These are phyloP conservation scores for Philopotamus ludificatus DNA, from an alignment of 1,140 invertebrate species.

Conservation along the genomic window DNA sequence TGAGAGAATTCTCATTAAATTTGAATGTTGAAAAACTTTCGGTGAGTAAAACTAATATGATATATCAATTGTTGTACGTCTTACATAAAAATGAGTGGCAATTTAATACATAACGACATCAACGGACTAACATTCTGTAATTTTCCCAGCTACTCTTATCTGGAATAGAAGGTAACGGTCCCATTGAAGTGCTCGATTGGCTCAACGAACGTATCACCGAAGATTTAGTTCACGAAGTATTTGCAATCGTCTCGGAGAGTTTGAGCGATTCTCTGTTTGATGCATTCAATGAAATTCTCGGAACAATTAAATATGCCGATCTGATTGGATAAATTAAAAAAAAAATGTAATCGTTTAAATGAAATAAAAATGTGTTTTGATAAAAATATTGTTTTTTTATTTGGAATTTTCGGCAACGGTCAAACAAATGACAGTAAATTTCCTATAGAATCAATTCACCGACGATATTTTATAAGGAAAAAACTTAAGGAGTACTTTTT, in stretches of 20 bases:
- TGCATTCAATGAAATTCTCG: slow-evolving; percentile 20
- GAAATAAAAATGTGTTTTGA: neutral
- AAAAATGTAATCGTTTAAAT: neutral
- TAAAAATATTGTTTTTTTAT: neutral
- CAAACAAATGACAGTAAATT: too few relatives aligned
- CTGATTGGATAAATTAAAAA: slow-evolving; percentile 22
- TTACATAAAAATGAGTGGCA: neutral
- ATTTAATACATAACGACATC: neutral
- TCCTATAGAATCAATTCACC: too few relatives aligned
- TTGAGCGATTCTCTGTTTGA: slow-evolving; percentile 21
- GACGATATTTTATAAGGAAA: too few relatives aligned
- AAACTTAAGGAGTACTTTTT: too few relatives aligned
- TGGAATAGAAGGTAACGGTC: slow-evolving; percentile 3
- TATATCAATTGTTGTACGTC: neutral
- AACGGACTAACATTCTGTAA: neutral
- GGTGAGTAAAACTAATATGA: slow-evolving; percentile 1
- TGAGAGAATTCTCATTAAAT: slow-evolving; percentile 12
- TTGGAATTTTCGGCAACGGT: too few relatives aligned
- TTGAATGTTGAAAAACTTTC: slow-evolving; percentile 5
- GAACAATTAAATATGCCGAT: slow-evolving; percentile 13
- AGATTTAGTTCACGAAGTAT: slow-evolving; percentile 18
- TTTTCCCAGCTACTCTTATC: slow-evolving; percentile 4
- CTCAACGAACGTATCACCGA: slow-evolving; percentile 13
- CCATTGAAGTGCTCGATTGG: slow-evolving; percentile 15
- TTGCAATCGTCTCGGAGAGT: neutral